Conservation (phyloP, 1,140 invertebrate genomes). For the Pseudachorutes palmiensis region DNA sequence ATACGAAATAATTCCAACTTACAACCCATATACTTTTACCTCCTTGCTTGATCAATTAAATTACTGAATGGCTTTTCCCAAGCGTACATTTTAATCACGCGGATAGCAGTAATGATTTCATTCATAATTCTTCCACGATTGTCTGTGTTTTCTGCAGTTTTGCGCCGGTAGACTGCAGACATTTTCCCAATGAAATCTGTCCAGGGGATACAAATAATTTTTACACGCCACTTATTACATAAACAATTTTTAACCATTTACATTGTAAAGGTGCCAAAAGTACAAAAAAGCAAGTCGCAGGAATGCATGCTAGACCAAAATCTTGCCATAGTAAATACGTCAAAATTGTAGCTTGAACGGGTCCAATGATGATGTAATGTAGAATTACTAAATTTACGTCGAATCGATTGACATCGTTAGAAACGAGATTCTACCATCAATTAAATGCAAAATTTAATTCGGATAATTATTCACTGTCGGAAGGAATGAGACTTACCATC, state of each 20-base stretch:
- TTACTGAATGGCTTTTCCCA: constrained; percentile 66
- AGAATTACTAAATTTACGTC: constrained; percentile 46
- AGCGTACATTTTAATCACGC: constrained; percentile 81
- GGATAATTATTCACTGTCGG: no score
- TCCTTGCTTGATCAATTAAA: constrained; percentile 21
- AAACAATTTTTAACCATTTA: no score
- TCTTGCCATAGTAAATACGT: constrained; percentile 45
- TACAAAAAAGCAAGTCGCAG: no score
- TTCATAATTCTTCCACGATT: constrained; percentile 77
- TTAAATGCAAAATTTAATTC: no score
- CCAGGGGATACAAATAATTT: not conserved
- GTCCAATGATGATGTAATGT: constrained; percentile 46
- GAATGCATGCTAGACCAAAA: constrained; percentile 44
- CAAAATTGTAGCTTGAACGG: constrained; percentile 44
- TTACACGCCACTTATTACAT: not conserved
- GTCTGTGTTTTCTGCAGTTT: constrained; percentile 67
- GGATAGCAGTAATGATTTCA: constrained; percentile 78
- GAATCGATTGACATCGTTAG: constrained; percentile 50
- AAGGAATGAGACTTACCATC: constrained; percentile 36
- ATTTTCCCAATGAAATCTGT: constrained; percentile 63
- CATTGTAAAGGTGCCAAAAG: no score
- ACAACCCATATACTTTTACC: no score
- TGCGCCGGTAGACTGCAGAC: constrained; percentile 56
- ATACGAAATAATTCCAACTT: no score
- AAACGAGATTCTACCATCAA: constrained; percentile 47